Evolutionary conservation across 2,113 vertebrate species (phyloP).

Genomic region (Megaceryle torquata): DNA sequence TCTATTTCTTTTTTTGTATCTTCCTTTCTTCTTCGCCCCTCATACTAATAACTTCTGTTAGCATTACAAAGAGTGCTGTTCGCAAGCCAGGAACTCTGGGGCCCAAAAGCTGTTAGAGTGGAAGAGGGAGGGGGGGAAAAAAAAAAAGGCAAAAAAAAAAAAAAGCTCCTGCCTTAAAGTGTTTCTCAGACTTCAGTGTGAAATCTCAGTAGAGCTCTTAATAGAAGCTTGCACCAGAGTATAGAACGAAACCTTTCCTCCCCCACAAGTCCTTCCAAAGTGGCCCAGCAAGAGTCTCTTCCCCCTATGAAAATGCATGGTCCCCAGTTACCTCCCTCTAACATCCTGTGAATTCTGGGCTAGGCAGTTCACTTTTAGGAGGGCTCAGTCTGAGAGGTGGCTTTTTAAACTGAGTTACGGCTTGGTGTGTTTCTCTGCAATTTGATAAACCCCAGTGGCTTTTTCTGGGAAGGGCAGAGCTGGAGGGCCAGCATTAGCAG

Average conservation of each 20-base stretch:
- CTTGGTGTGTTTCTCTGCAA: background rate
- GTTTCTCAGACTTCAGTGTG: background rate
- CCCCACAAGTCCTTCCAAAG: background rate
- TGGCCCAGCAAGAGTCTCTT: background rate
- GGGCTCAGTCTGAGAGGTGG: background rate
- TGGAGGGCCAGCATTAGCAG: background rate
- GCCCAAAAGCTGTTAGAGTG: background rate
- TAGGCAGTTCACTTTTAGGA: background rate
- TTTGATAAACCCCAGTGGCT: rapidly evolving
- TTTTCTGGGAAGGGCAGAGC: background rate
- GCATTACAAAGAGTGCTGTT: background rate
- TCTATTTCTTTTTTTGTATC: background rate
- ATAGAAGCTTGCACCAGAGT: background rate
- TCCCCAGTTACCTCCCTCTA: background rate
- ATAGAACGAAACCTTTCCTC: background rate
- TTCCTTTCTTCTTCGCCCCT: background rate
- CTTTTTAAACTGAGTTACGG: background rate
- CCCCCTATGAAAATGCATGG: rapidly evolving
- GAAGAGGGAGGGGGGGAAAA: background rate
- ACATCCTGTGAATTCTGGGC: background rate
- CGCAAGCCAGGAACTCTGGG: background rate
- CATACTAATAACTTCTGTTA: background rate
- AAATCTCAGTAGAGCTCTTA: background rate
- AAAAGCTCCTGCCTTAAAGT: background rate
- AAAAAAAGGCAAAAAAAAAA: background rate